phyloP scores from a whole-genome alignment of 2,113 vertebrate genomes.

The Chaetodon trifascialis region DNA sequence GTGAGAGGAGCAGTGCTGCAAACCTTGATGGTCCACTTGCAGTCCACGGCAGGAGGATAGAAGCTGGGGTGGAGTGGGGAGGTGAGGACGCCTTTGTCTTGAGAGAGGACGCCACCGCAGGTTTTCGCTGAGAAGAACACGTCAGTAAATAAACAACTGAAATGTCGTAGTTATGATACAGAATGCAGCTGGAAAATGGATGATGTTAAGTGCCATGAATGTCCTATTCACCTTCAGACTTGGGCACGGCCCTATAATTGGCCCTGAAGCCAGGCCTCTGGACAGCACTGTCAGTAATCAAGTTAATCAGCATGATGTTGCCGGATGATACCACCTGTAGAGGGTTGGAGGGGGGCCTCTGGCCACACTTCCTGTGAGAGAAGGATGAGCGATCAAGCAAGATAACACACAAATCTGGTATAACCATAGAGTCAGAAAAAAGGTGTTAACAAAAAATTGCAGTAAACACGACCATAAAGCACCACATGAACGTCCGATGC shows the following conservation, averaged over 20 bases:
- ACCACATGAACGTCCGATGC: neutral
- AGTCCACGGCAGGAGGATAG: constrained; percentile 83
- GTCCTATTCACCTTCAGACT: constrained; percentile 47
- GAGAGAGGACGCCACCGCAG: constrained; percentile 72
- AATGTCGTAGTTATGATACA: neutral
- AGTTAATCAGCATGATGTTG: constrained; percentile 84
- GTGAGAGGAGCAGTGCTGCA: constrained; percentile 47
- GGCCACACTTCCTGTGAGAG: constrained; percentile 83
- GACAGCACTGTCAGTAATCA: constrained; percentile 72
- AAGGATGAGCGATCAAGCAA: neutral
- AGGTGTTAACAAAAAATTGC: neutral
- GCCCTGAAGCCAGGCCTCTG: constrained; percentile 81
- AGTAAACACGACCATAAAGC: constrained; percentile 1
- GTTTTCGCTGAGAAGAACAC: constrained; percentile 56
- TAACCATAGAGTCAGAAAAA: neutral
- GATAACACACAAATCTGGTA: neutral
- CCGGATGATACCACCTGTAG: constrained; percentile 82
- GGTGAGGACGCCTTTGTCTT: constrained; percentile 64
- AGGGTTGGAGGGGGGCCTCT: constrained; percentile 83
- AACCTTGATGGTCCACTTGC: constrained; percentile 85
- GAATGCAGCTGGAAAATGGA: neutral
- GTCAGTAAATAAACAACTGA: neutral
- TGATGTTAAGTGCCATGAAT: neutral
- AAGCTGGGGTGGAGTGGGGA: constrained; percentile 83
- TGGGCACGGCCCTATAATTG: constrained; percentile 60